Evolutionary conservation across 2,797 vertebrate species (phyloP), one percentile per base, ranked within the genome.

Genomic region (Pseudochaenichthys georgianus): DNA sequence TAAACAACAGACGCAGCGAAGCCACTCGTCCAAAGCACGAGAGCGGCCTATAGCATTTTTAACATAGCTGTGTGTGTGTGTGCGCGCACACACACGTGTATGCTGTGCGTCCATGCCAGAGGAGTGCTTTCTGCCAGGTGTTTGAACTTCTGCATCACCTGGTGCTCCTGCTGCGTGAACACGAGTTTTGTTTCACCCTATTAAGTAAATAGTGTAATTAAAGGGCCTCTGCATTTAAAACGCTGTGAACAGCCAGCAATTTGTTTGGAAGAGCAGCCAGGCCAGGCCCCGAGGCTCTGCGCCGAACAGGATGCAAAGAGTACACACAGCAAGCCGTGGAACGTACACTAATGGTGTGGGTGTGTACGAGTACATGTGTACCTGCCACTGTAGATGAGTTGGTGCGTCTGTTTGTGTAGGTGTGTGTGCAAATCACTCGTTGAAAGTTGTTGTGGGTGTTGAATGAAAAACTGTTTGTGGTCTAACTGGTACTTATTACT

Each of bases 181-280:
- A 91, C 47, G 60, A 82, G 82, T 93, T 94, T 92, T 93, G 92
- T 93, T 94, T 93, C 90, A 93, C 89, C 91, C 88, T 92, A 94
- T 94, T 94, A 94, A 94, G 93, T 94, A 93, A 95, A 94, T 90
- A 92, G 91, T 89, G 88, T 94, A 94, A 95, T 95, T 94, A 95
- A 92, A 94, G 90, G 89, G 82, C 82, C 80, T 85, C 75, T 21
- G 78, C 85, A 85, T 94, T 92, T 93, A 91, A 94, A 94, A 86
- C 51, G 68, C 88, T 84, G 90, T 88, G 88, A 94, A 94, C 92
- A 92, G 89, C 85, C 79, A 93, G 87, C 94, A 95, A 95, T 95
- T 96, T 94, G 94, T 95, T 94, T 91, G 86, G 89, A 92, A 82
- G 90, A 93, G 85, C 86, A 92, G 91, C 80, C 91, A 89, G 91